Conservation (phyloP, 2,797 vertebrate genomes). For the Takifugu rubripes region DNA sequence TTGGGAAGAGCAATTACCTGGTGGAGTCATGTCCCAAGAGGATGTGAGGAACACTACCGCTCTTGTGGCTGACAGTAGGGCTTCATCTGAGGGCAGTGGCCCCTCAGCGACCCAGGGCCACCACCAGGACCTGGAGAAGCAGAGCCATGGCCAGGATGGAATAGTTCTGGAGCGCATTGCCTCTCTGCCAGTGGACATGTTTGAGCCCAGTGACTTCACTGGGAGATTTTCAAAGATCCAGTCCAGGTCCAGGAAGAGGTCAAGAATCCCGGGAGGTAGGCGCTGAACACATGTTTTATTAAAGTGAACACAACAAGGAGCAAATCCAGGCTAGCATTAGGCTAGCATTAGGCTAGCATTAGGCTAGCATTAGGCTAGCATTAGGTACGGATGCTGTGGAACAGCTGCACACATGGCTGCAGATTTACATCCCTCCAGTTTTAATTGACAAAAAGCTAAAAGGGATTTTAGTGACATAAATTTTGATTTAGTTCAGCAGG, state of each 20-base stretch:
- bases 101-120: slow-evolving; percentile 24
- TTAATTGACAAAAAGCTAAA: too few species aligned
- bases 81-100: slow-evolving; percentile 28
- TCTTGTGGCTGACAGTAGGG: slow-evolving; percentile 31
- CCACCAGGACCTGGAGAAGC: slow-evolving; percentile 37
- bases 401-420: too few species aligned
- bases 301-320: not conserved
- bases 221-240: slow-evolving; percentile 87
- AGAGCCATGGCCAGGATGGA: slow-evolving; percentile 67
- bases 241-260: slow-evolving; percentile 83
- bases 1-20: not conserved
- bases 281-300: slow-evolving; percentile 6
- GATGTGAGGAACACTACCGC: slow-evolving; percentile 56
- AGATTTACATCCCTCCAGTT: too few species aligned
- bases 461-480: too few species aligned
- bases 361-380: too few species aligned
- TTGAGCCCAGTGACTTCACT: slow-evolving; percentile 81
- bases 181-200: slow-evolving; percentile 83
- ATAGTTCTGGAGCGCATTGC: slow-evolving; percentile 76
- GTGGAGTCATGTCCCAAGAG: slow-evolving; percentile 70
- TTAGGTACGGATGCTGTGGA: too few species aligned
- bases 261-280: slow-evolving; percentile 87
- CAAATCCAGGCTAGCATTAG: not conserved
- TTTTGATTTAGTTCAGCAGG: slow-evolving; percentile 1
- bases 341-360: too few species aligned